Evolutionary conservation across 2,797 vertebrate species (phyloP), one percentile per base, ranked within the genome.

Genomic region (Chrosomus eos): DNA sequence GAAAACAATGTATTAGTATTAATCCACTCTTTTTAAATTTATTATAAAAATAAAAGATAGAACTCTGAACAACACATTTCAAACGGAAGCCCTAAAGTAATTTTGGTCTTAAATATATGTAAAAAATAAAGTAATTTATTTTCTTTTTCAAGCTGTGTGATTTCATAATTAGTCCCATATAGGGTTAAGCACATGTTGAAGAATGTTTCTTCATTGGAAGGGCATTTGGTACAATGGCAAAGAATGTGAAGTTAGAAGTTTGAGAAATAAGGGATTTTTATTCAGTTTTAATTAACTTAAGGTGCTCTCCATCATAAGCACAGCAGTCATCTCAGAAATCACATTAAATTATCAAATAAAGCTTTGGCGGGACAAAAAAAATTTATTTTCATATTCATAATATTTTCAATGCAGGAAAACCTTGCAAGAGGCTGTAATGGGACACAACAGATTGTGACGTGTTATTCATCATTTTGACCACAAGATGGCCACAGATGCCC

Each of bases 401-500:
- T 28, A 64, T 31, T 28, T 14, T 64, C 58, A 62, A 28, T 60
- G 58, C 58, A 16, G 26, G 60, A 28, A 62, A 28, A 16, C n/a
- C 60, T 6, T 28, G 60, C 31, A 33, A 33, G 31, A 33, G 31
- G 31, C 31, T 62, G 58, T 62, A 11, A 28, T 28, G 13, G 58
- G 43, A 51, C 4, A 9, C 7, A 31, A 45, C 13, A 26, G 1
- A 31, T 48, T 31, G 43, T 16, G 5, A 16, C 0, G 6, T 55
- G 6, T 51, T 58, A 58, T 58, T 75, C 4, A 75, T 53, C 19
- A 58, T 58, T 76, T 58, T 76, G 31, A 58, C 73, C 73, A 76
- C 51, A 51, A 76, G 51, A 55, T 76, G 51, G 73, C 21, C 33
- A 76, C 73, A 58, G 1, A 55, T 75, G 51, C 31, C 19, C 64